Conservation (phyloP, 2,797 vertebrate genomes). For the Crypturellus tataupa region DNA sequence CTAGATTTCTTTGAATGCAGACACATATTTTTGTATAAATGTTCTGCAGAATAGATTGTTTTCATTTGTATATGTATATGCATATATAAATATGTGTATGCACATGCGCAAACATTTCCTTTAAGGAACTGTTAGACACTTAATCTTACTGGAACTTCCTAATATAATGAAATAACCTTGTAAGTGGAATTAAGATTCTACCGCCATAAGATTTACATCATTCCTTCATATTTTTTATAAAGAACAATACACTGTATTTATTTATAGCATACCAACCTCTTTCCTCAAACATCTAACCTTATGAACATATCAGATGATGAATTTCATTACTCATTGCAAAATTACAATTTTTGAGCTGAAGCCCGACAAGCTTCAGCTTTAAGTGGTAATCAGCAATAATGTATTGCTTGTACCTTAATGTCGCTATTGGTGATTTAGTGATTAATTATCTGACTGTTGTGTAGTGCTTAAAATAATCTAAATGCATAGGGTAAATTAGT, state of each 20-base stretch:
- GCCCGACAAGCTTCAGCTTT: constrained; percentile 56
- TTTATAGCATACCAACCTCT: background rate
- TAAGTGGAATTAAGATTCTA: background rate
- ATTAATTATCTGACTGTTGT: constrained; percentile 88
- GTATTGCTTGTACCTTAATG: constrained; percentile 78
- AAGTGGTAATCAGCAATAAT: constrained; percentile 84
- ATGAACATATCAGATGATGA: background rate
- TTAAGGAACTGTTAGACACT: background rate
- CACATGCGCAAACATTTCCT: background rate
- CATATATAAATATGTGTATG: background rate
- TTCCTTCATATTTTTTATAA: background rate
- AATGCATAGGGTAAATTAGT: constrained; percentile 87
- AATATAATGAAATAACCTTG: background rate
- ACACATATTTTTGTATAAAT: background rate
- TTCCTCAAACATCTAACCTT: background rate
- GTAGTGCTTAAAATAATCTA: constrained; percentile 85
- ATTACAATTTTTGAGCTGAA: constrained; percentile 52
- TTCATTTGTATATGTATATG: background rate
- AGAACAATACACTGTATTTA: background rate
- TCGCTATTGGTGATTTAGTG: constrained; percentile 85
- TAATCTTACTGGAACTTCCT: background rate
- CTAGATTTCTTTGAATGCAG: background rate
- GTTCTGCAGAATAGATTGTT: background rate
- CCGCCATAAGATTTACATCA: background rate
- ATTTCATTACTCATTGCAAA: background rate